Evolutionary conservation across 2,888 invertebrate species (phyloP), one percentile per base, ranked within the genome.

Genomic region (Sinhomidia bicolor): DNA sequence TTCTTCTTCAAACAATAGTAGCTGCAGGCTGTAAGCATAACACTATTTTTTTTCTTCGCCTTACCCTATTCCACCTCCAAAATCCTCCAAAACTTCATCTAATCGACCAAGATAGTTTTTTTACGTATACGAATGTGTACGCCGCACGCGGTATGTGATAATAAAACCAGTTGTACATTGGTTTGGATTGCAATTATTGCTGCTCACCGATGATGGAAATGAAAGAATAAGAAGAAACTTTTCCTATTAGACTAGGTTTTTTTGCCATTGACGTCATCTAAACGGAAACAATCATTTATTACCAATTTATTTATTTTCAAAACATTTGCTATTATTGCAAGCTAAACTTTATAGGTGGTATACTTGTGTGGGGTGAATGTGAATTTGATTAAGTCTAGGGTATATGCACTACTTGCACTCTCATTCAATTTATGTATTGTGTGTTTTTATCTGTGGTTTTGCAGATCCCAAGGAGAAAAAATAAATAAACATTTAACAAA

Each of bases 1-100:
- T 57, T 36, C 47, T 78, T 36, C 26, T 44, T 14, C 76, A 78
- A 78, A 78, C 78, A 78, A 78, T 54, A 54, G 51, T 26, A 26
- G 3, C 62, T 3, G 5, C 54, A 54, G n/a, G n/a, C n/a, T 14
- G 5, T 17, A 14, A 54, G 17, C 57, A 26, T 17, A 6, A 17
- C 54, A n/a, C 1, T 17, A 14, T 57, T 57, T 60, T 60, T 60
- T 60, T 12, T 60, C 14, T 62, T 23, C 29, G 1, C 32, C 17
- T 68, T n/a, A 10, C 10, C 23, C 23, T 23, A 60, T 60, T 60
- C 60, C n/a, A n/a, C n/a, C n/a, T n/a, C n/a, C n/a, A n/a, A n/a
- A n/a, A n/a, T n/a, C n/a, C n/a, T n/a, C n/a, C n/a, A n/a, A n/a
- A n/a, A n/a, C n/a, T n/a, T n/a, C n/a, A 60, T 26, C 26, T 20